These are phyloP conservation scores for Lepilemur ruficaudatus DNA, from an alignment of 2,797 vertebrate species.

Conservation along the genomic window DNA sequence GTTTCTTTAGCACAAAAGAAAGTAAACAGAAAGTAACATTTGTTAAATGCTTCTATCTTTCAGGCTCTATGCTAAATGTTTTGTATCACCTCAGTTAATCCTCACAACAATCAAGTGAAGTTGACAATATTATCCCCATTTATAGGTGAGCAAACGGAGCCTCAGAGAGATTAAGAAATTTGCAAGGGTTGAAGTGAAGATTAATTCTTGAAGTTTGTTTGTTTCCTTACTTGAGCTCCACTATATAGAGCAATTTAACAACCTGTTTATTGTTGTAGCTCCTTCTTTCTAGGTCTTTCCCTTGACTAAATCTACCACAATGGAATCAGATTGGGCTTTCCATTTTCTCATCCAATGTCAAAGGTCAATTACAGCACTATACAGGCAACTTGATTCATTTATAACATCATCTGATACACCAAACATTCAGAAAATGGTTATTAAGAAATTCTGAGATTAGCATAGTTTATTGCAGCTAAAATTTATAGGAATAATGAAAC, in stretches of 20 bases:
- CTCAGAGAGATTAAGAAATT: background rate
- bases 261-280: background rate
- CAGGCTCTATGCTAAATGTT: background rate
- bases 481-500: background rate
- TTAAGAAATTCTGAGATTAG: background rate
- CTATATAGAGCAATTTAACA: background rate
- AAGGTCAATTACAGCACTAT: background rate
- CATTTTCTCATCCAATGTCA: background rate
- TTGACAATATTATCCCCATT: background rate
- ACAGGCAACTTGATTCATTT: background rate
- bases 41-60: background rate
- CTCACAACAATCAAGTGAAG: background rate
- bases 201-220: background rate
- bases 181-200: background rate
- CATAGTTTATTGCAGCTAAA: background rate
- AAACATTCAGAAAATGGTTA: background rate
- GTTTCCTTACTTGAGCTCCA: background rate
- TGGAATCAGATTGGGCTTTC: background rate
- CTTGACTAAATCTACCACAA: background rate
- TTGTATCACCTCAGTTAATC: background rate
- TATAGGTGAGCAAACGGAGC: background rate
- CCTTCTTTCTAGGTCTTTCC: background rate
- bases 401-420: background rate
- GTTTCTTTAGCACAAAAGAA: background rate
- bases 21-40: slow-evolving; percentile 16